A percentile compares a stretch with the other conserved stretches of the same genome.
Conservation (phyloP, 2,113 vertebrate species). For the Brachionichthys hirsutus region DNA sequence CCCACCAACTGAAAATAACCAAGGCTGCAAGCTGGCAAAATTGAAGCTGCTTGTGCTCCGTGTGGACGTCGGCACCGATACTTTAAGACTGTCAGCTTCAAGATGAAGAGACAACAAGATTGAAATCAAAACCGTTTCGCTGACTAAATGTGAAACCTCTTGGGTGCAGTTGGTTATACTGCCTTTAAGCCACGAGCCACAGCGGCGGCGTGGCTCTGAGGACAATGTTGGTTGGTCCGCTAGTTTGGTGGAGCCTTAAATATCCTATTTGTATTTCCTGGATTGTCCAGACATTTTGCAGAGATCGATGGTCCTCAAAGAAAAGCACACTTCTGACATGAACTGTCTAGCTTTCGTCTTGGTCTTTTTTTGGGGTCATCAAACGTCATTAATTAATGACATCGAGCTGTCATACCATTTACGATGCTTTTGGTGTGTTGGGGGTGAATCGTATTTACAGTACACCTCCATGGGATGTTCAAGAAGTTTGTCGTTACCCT, state of each 20-base stretch:
- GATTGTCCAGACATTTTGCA: background rate
- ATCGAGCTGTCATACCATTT: too few species aligned
- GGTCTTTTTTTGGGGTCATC: too few species aligned
- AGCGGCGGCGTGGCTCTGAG: background rate
- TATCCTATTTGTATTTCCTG: too few species aligned
- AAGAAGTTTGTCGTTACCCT: too few species aligned
- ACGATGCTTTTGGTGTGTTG: too few species aligned
- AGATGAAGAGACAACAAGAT: conserved; percentile 46
- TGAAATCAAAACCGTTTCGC: conserved; percentile 27
- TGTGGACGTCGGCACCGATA: conserved; percentile 27
- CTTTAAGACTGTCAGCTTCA: conserved; percentile 43
- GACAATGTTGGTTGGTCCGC: background rate
- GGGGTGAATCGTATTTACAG: too few species aligned
- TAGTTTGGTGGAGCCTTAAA: background rate
- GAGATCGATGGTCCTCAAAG: conserved; percentile 4
- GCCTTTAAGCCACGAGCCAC: conserved; percentile 12
- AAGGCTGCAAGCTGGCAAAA: conserved; percentile 58
- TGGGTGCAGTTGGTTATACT: conserved; percentile 12
- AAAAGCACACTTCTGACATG: background rate
- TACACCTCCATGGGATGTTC: too few species aligned
- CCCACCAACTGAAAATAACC: conserved; percentile 64
- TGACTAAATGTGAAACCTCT: conserved; percentile 41
- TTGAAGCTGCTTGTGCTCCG: conserved; percentile 40
- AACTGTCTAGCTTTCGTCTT: background rate
- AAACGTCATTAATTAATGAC: too few species aligned